Evolutionary conservation across 2,888 invertebrate species (phyloP).

Genomic region (Didymodactylos carnosus): DNA sequence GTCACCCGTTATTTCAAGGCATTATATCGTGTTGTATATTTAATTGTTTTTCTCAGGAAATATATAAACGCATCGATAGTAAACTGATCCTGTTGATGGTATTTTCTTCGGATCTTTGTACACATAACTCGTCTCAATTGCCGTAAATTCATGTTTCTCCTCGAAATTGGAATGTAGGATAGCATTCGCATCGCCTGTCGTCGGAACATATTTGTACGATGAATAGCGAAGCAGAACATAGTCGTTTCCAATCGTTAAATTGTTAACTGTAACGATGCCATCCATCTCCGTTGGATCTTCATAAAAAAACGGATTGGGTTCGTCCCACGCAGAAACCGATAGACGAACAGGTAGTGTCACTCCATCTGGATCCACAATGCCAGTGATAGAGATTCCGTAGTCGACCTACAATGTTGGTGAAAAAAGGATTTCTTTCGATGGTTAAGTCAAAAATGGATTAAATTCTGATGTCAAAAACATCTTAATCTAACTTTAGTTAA

Average conservation of each 20-base stretch:
- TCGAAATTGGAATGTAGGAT: not conserved
- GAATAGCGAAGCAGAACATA: not conserved
- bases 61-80: not conserved
- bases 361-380: not conserved
- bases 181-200: not conserved
- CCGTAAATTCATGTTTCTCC: not conserved
- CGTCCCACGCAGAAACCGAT: not conserved
- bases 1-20: too few relatives aligned
- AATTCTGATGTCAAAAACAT: not conserved
- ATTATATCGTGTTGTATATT: too few relatives aligned
- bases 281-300: not conserved
- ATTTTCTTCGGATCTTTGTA: not conserved
- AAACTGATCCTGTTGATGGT: not conserved
- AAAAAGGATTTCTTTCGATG: not conserved
- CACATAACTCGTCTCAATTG: not conserved
- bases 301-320: not conserved
- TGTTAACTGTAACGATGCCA: not conserved
- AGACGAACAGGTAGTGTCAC: not conserved
- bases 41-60: too few relatives aligned
- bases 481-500: too few relatives aligned
- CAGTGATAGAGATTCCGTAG: not conserved
- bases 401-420: not conserved
- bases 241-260: not conserved
- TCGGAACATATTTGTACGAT: not conserved
- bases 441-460: not conserved